These are phyloP conservation scores for Ernsta delagoae DNA, from an alignment of 2,888 invertebrate genomes.

Conservation along the genomic window DNA sequence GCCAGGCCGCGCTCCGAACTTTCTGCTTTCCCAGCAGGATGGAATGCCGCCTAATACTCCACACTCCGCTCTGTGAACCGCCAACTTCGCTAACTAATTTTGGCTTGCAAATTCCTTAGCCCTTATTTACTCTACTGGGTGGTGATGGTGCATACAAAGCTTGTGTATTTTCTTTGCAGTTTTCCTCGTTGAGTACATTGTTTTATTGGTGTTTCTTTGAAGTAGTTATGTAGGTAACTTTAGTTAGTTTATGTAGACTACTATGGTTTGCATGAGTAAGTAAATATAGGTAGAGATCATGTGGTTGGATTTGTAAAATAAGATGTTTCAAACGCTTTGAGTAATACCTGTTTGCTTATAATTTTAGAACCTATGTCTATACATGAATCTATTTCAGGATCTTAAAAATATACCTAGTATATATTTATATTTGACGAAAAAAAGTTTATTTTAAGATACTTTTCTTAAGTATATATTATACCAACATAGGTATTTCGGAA, in stretches of 20 bases:
- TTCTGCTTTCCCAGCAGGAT: conserved; percentile 64
- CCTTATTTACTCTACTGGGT: neutral
- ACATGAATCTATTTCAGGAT: no score
- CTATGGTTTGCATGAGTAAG: neutral
- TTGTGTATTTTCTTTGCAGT: conserved; percentile 24
- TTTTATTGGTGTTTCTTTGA: conserved; percentile 9
- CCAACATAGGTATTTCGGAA: no score
- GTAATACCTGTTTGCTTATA: no score
- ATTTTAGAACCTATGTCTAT: no score
- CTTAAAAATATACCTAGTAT: no score
- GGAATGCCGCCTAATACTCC: conserved; percentile 60
- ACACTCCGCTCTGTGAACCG: conserved; percentile 27
- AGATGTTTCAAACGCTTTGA: no score
- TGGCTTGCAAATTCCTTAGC: conserved; percentile 26
- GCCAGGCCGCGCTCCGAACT: conserved; percentile 52
- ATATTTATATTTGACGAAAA: no score
- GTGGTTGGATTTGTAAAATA: neutral
- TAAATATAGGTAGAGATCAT: no score
- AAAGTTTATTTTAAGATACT: no score
- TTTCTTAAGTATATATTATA: no score
- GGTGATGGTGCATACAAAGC: neutral
- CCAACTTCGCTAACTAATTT: conserved; percentile 23
- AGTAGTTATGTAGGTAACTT: neutral
- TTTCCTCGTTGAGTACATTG: conserved; percentile 18
- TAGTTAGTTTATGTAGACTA: neutral